These are phyloP conservation scores for Strix uralensis DNA, from an alignment of 2,113 vertebrate species.

Conservation along the genomic window DNA sequence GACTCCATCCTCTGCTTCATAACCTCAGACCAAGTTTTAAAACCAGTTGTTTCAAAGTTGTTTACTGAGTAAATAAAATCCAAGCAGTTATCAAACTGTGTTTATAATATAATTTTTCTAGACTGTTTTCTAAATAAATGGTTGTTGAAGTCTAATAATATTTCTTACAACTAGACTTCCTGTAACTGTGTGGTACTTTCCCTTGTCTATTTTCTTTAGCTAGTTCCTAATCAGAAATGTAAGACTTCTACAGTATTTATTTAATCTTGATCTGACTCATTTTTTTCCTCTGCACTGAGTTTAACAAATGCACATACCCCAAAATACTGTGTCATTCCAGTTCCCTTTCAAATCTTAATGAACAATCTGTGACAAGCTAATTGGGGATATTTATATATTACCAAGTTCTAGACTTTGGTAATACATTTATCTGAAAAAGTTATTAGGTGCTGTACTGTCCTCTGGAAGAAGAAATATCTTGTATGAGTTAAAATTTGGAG, in stretches of 20 bases:
- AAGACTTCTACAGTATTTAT: neutral
- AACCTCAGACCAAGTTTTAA: neutral
- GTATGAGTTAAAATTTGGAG: neutral
- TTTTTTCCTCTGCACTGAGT: neutral
- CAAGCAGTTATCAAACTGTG: neutral
- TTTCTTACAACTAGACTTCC: neutral
- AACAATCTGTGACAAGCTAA: constrained; percentile 4
- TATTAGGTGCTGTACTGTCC: neutral
- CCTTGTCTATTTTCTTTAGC: neutral
- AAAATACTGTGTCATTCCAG: neutral
- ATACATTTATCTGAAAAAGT: neutral
- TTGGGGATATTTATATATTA: constrained; percentile 22
- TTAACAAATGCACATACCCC: neutral
- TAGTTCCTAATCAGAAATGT: neutral
- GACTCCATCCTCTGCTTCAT: neutral
- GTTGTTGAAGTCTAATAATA: neutral
- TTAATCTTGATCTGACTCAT: neutral
- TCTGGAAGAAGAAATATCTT: neutral
- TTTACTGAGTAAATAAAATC: neutral
- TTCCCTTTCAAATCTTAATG: constrained; percentile 15
- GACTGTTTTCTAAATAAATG: neutral
- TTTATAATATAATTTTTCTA: neutral
- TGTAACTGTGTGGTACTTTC: neutral
- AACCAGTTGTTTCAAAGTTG: neutral
- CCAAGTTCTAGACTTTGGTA: neutral